Base-by-base conservation (phyloP, 2,113 vertebrate genomes). In the Ochotona curzoniae region DNA sequence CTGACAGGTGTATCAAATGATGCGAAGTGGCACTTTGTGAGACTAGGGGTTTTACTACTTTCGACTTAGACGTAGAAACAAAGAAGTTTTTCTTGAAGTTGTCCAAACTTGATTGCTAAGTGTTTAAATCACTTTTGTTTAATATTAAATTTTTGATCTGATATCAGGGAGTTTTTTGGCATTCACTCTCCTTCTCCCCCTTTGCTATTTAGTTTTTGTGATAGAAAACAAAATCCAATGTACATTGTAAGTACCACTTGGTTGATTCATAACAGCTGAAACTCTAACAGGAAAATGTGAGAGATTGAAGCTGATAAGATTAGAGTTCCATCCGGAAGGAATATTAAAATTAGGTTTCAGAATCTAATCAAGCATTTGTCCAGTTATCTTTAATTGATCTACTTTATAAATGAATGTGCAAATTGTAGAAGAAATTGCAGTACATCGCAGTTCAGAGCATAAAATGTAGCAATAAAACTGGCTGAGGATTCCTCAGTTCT, bases 351-450 rank as follows among this genome's bases (percentile, higher is more conserved):
- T 96, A 91, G 82, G 74, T 97, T 89, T 94, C 92, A 93, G 84
- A 97, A 97, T 97, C 93, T 88, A 97, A 97, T 97, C 87, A 97
- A 94, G 82, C 86, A 95, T 97, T 98, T 98, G 94, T 96, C 89
- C 6, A 8, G 95, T 97, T 97, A 97, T 98, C 96, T 98, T 97
- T 98, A 97, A 97, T 97, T 98, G 94, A 98, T 98, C 95, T 98
- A 47, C 75, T 93, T 87, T 94, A 82, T 96, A 97, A 94, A 97
- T 94, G 85, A 96, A 67, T 96, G 49, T 74, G 60, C 21, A 94
- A 95, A 94, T 89, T 96, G 74, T 75, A 94, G 94, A 93, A 94
- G 91, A 93, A 96, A 90, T 92, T 97, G 47, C 49, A 94, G n/a
- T 87, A 73, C 25, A 81, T 94, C 94, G 78, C 30, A 96, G 96